Evolutionary conservation across 2,113 vertebrate genomes (phyloP), one percentile per base, ranked within the genome.

Genomic region (Semnornis frantzii): DNA sequence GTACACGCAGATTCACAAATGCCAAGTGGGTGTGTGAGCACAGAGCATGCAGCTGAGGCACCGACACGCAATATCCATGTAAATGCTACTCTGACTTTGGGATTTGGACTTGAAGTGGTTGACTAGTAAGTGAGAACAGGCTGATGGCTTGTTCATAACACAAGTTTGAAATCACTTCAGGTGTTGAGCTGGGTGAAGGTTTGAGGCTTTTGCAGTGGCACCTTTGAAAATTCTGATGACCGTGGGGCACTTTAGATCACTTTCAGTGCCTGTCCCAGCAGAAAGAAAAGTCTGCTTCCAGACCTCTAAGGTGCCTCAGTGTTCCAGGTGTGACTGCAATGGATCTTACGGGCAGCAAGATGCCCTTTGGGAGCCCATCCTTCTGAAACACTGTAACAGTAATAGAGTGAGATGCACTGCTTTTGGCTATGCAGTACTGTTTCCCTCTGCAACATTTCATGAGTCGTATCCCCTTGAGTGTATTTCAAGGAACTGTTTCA

Each of bases 31-130:
- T n/a, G 3, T 12, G 3, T 46, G 33, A 42, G 70, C 46, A 13
- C 19, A 60, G 83, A 31, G 6, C 0, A 4, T 2, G 18, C 10
- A 71, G 8, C 23, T 10, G 31, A 28, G 15, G 3, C 59, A 8
- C 0, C 34, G 79, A 46, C 63, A 14, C 7, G 21, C 8, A n/a
- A 2, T n/a, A 3, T 19, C 30, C 6, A 6, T 5, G 4, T 9
- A 7, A 30, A 28, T 57, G 6, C 4, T 30, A 1, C 3, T 12
- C 5, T 58, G 16, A 11, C 30, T 37, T 62, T 65, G 70, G 0
- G 42, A 8, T 58, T 33, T 33, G 73, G 42, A 13, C 1, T 2
- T 1, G 7, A 28, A 59, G 34, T 31, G 15, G 44, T 39, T 65
- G 62, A 7, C 6, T 6, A 14, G 0, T 31, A 7, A 91, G 48